Base-by-base conservation (phyloP, 2,888 invertebrate species). In the Bembecia ichneumoniformis region DNA sequence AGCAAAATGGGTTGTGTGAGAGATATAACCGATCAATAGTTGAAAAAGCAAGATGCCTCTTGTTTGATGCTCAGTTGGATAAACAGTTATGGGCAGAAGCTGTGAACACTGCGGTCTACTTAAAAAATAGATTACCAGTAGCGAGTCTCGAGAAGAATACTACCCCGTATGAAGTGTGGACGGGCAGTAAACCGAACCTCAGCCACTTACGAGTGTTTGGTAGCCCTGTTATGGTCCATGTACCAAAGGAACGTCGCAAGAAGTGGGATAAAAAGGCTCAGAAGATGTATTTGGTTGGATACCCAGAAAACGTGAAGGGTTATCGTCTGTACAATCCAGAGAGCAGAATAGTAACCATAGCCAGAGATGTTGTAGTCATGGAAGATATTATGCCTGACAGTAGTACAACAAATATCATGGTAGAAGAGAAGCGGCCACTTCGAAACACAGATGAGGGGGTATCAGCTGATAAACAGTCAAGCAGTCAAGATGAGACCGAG, bases 221-320 rank as follows among this genome's bases (percentile, higher is more conserved):
- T n/a, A n/a, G n/a, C n/a, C n/a, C n/a, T n/a, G n/a, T n/a, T n/a
- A n/a, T n/a, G n/a, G n/a, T n/a, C n/a, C 55, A 58, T 44, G 35
- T 56, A 2, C 52, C 52, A 0, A 58, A 55, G 43, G 50, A 50
- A 43, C 51, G 49, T 20, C 36, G 56, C 5, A 14, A 15, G 3
- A 55, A 58, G 36, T 55, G 54, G 53, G 54, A 54, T 34, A 54
- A 15, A 28, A 56, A 56, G 20, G 50, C 58, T 17, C 51, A 52
- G 49, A 53, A 56, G 46, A 47, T 49, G 51, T 55, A 57, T 16
- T 49, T 60, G 47, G 51, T 60, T 3, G 62, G 60, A 20, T 64
- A 58, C 52, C 52, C 58, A 20, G 51, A 58, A 46, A 50, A 55
- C 35, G 49, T 56, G 9, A 55, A 53, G 47, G 55, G 56, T n/a